These are phyloP conservation scores for Cepphus grylle DNA, from an alignment of 2,113 vertebrate species.

Conservation along the genomic window DNA sequence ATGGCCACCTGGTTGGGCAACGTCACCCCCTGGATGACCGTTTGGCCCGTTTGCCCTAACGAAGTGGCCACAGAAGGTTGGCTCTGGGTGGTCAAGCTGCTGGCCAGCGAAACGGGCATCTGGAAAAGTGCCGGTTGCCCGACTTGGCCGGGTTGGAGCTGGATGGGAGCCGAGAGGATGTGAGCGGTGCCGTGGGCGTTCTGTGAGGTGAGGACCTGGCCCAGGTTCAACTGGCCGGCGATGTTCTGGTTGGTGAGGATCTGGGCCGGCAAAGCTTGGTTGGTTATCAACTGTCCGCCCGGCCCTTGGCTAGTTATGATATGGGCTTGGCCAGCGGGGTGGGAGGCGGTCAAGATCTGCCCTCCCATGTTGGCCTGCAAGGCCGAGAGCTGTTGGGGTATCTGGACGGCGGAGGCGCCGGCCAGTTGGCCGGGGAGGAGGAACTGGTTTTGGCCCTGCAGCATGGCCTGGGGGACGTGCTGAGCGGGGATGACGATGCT, in stretches of 20 bases:
- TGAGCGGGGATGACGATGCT: slow-evolving; percentile 95
- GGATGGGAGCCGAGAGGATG: slow-evolving; percentile 89
- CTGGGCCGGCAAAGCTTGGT: slow-evolving; percentile 73
- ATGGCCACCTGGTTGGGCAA: slow-evolving; percentile 88
- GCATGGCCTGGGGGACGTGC: slow-evolving; percentile 83
- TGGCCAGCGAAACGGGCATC: slow-evolving; percentile 86
- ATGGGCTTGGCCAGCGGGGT: slow-evolving; percentile 75
- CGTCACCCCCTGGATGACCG: slow-evolving; percentile 88
- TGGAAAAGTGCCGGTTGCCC: slow-evolving; percentile 88
- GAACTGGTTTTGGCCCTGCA: slow-evolving; percentile 87
- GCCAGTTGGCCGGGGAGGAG: slow-evolving; percentile 74
- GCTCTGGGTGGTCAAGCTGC: slow-evolving; percentile 77
- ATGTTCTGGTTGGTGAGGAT: slow-evolving; percentile 90
- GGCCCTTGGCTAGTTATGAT: slow-evolving; percentile 87
- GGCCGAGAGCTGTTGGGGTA: slow-evolving; percentile 76
- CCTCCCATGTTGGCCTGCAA: slow-evolving; percentile 81
- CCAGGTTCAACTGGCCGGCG: slow-evolving; percentile 79
- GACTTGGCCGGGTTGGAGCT: slow-evolving; percentile 88
- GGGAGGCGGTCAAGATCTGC: slow-evolving; percentile 84
- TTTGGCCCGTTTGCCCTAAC: slow-evolving; percentile 67
- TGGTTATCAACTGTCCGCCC: slow-evolving; percentile 85
- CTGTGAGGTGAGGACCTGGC: slow-evolving; percentile 86
- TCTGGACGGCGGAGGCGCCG: slow-evolving; percentile 53
- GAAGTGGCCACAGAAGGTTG: slow-evolving; percentile 59
- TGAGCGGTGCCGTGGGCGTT: slow-evolving; percentile 85